These are phyloP conservation scores for Galagoides demidoff DNA, from an alignment of 2,797 vertebrate species.

Conservation along the genomic window DNA sequence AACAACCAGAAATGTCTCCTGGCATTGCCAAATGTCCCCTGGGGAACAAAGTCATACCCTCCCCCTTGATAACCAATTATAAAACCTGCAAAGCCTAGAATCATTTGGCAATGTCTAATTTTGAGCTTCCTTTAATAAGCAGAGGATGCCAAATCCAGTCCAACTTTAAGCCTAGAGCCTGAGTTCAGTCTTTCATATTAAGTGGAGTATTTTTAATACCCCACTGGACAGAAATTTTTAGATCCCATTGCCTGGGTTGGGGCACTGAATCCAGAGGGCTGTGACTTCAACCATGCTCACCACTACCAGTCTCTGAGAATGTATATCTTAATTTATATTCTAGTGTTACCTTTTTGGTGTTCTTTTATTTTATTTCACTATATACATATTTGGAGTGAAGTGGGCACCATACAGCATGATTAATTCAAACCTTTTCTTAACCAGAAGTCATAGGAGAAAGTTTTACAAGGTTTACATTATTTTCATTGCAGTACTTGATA, in stretches of 20 bases:
- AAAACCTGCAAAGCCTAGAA: not conserved
- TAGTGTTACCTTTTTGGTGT: conserved; percentile 7
- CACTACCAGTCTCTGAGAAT: not conserved
- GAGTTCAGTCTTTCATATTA: not conserved
- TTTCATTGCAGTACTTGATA: not conserved
- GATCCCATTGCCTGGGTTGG: not conserved
- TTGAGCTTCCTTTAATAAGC: conserved; percentile 51
- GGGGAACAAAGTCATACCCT: not conserved
- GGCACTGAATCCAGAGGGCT: not conserved
- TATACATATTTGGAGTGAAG: not conserved
- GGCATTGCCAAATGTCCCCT: not conserved
- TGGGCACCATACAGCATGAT: not conserved
- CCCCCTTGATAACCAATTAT: not conserved
- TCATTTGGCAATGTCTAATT: not conserved
- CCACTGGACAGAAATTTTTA: not conserved
- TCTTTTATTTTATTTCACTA: conserved; percentile 32
- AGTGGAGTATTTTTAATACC: not conserved
- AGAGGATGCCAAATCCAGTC: not conserved
- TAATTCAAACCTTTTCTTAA: not conserved
- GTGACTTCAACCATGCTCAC: not conserved
- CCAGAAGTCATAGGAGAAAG: not conserved
- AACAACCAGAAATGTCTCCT: not conserved
- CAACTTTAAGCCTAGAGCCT: not conserved
- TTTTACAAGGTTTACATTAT: not conserved
- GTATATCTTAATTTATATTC: conserved; percentile 2